Conservation (phyloP, 2,797 vertebrate genomes). For the Scolopax rusticola region DNA sequence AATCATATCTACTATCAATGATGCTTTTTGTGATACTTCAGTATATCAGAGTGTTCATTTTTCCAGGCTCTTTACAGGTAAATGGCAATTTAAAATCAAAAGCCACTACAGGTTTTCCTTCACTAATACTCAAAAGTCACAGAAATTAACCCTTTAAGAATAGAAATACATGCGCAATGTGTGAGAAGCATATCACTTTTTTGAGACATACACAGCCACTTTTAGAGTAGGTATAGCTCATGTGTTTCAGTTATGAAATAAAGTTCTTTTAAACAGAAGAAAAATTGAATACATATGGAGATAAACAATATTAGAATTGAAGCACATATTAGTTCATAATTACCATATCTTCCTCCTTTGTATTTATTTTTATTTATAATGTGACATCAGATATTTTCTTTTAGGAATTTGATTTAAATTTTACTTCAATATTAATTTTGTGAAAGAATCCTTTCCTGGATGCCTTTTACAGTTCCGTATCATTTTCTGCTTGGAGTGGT, state of each 20-base stretch:
- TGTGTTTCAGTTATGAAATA: background rate
- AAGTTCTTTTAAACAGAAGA: background rate
- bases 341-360: background rate
- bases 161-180: rapidly evolving
- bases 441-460: background rate
- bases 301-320: background rate
- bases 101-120: background rate
- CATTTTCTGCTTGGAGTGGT: background rate
- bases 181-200: background rate
- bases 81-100: background rate
- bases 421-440: background rate
- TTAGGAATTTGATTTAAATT: background rate
- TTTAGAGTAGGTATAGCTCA: background rate
- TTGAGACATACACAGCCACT: background rate
- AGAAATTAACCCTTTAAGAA: background rate
- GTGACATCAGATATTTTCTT: background rate
- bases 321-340: background rate
- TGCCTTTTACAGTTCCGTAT: background rate
- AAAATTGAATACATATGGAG: background rate
- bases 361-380: background rate
- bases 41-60: background rate
- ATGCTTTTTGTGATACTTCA: background rate
- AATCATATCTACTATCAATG: background rate
- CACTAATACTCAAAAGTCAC: background rate
- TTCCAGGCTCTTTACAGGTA: background rate